Evolutionary conservation across 2,888 invertebrate species (phyloP), one percentile per base, ranked within the genome.

Genomic region (Troilus luridus): DNA sequence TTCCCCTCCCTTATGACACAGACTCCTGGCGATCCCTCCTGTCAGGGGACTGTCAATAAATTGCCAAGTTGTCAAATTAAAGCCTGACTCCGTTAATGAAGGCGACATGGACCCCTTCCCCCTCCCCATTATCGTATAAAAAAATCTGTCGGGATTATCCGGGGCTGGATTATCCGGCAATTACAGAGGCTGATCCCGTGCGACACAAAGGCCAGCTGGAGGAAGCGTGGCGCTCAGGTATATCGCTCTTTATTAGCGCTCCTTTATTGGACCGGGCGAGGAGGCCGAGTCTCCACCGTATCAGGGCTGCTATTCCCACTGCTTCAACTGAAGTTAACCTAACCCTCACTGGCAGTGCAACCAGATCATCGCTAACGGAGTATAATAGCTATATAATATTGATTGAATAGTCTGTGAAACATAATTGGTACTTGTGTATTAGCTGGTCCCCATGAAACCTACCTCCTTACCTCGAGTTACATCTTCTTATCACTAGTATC

Each of bases 141-240:
- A 88, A 60, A 62, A 60, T 59, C 54, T 62, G 88, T 21, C 12
- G 41, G 62, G 88, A 41, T 88, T 60, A 64, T 88, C 64, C 88
- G 59, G 19, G 60, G 11, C 12, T 60, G 60, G 62, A 88, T 88
- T 88, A 60, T 60, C 88, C 88, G 60, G 88, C 88, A 60, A 88
- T 64, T 64, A 64, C 88, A 88, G 88, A 10, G 64, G 88, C 88
- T 64, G 88, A 60, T 62, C 60, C 88, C n/a, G 60, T 27, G 11
- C 1, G 6, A 60, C 41, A 60, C 14, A 64, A 88, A 62, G 11
- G 41, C n/a, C 58, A 54, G 62, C 41, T 88, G 62, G 56, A 88
- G 62, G 62, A 59, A 59, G 59, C 88, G 88, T 88, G 59, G 41
- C 60, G 88, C 5, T 10, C 85, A 85, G 85, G 85, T 85, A 85